A percentile compares a stretch with the other conserved stretches of the same genome.
phyloP scores from a whole-genome alignment of 1,140 invertebrate genomes.

The Archivesica marissinica region DNA sequence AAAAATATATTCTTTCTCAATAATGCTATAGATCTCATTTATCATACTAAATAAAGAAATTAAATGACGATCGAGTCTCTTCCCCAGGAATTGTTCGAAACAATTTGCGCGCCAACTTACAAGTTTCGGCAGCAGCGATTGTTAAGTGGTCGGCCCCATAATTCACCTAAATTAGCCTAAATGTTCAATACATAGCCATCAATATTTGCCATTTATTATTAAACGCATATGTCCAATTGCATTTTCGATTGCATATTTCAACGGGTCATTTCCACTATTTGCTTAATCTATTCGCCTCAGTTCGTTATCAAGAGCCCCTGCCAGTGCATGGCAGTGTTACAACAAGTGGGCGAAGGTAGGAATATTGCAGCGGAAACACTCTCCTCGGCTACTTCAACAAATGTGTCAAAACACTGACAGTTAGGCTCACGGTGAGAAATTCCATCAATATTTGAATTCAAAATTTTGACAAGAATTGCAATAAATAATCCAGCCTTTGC shows the following conservation, averaged over 20 bases:
- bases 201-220: constrained; percentile 56
- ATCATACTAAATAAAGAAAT: no score
- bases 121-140: neutral
- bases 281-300: constrained; percentile 22
- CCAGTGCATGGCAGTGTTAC: constrained; percentile 14
- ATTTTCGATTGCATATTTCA: constrained; percentile 57
- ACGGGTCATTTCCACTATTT: constrained; percentile 44
- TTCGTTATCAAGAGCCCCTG: constrained; percentile 50
- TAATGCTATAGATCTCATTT: no score
- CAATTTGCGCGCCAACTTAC: constrained; percentile 28
- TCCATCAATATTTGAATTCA: constrained; percentile 63
- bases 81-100: neutral
- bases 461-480: constrained; percentile 60
- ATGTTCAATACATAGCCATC: constrained; percentile 34
- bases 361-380: constrained; percentile 22
- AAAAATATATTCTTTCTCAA: no score
- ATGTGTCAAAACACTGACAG: constrained; percentile 54
- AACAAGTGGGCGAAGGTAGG: constrained; percentile 32
- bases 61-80: no score
- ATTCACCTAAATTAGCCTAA: constrained; percentile 37
- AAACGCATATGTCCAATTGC: constrained; percentile 62
- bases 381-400: constrained; percentile 7
- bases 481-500: constrained; percentile 48
- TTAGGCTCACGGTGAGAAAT: constrained; percentile 21
- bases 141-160: constrained; percentile 23